Conservation (phyloP, 1,140 invertebrate genomes). For the Maniola jurtina region DNA sequence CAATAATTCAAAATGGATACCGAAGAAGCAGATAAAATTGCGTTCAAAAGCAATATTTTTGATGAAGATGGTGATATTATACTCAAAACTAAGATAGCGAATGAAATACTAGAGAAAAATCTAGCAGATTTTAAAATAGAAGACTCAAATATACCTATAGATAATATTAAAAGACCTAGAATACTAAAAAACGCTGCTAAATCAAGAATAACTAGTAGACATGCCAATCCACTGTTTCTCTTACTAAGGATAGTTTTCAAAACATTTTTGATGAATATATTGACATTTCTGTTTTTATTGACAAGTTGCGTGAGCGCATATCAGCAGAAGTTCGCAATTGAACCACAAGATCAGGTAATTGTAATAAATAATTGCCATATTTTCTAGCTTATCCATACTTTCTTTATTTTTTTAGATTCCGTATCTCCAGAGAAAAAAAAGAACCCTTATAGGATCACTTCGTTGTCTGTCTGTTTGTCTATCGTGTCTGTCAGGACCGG, state of each 20-base stretch:
- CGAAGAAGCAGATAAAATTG: slow-evolving; percentile 23
- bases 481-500: no score
- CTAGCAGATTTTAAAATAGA: background rate
- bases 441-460: no score
- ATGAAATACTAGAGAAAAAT: slow-evolving; percentile 10
- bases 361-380: no score
- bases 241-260: slow-evolving; percentile 53
- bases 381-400: no score
- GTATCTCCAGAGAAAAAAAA: no score
- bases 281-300: slow-evolving; percentile 44
- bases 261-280: slow-evolving; percentile 36
- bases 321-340: slow-evolving; percentile 67
- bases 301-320: slow-evolving; percentile 45
- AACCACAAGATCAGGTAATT: slow-evolving; percentile 70
- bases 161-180: slow-evolving; percentile 3
- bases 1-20: slow-evolving; percentile 38
- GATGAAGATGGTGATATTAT: slow-evolving; percentile 21
- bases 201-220: slow-evolving; percentile 56
- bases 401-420: no score
- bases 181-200: slow-evolving; percentile 24
- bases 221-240: slow-evolving; percentile 61
- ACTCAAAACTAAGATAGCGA: slow-evolving; percentile 28
- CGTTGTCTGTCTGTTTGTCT: no score
- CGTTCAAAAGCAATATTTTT: slow-evolving; percentile 21
- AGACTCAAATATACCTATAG: background rate